Percentiles rank a stretch among this genome's conserved stretches.
These are phyloP conservation scores for Chunga burmeisteri DNA, from an alignment of 2,113 vertebrate species.

Conservation along the genomic window DNA sequence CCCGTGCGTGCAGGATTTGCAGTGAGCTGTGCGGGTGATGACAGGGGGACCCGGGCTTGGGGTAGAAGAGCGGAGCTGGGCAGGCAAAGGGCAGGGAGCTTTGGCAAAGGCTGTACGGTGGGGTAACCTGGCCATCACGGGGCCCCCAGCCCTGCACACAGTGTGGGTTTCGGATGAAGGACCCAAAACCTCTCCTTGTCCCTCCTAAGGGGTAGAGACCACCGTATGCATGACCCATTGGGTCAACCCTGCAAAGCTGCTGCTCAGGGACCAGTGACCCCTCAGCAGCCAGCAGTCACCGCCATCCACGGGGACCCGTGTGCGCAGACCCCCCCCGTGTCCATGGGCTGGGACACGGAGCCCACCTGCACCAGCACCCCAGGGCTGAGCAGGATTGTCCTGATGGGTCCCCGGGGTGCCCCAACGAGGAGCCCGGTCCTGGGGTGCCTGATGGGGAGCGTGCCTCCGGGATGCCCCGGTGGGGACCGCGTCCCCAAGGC, in stretches of 20 bases:
- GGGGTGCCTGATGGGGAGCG: background rate
- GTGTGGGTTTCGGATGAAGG: accelerated
- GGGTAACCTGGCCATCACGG: accelerated
- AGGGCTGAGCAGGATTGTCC: background rate
- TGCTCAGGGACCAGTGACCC: background rate
- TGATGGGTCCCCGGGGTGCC: background rate
- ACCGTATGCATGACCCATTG: accelerated
- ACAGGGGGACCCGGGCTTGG: too few relatives aligned
- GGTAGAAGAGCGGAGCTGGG: too few relatives aligned
- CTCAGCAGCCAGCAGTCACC: background rate
- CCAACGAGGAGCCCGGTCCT: accelerated
- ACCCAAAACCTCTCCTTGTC: background rate
- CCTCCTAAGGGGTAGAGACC: background rate
- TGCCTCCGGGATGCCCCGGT: background rate
- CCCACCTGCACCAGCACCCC: background rate
- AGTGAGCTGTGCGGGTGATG: accelerated
- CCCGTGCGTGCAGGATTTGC: background rate
- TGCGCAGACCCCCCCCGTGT: accelerated
- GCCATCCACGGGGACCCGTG: accelerated
- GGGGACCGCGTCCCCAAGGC: accelerated
- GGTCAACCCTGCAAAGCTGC: background rate
- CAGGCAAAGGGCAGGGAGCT: background rate
- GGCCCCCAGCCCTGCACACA: background rate
- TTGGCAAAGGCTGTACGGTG: background rate
- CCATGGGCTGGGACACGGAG: background rate